Evolutionary conservation across 2,888 invertebrate genomes (phyloP).

Genomic region (Anoplius nigerrimus): DNA sequence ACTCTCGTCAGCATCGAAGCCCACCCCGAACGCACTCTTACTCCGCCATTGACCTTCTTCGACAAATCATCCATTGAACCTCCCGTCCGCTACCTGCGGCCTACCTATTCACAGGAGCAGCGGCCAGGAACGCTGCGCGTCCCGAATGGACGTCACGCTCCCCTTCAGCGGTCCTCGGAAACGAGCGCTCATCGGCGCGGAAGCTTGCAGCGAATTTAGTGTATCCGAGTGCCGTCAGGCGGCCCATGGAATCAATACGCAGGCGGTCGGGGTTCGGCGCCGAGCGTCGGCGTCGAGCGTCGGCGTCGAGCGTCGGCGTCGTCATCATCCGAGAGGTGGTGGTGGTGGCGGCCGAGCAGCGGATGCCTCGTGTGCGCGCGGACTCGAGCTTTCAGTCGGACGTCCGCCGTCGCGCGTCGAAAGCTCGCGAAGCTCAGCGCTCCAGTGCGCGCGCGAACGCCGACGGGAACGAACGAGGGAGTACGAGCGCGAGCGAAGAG

Average conservation of each 20-base stretch:
- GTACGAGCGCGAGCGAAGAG: background rate
- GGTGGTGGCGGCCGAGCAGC: slow-evolving; percentile 14
- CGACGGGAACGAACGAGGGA: background rate
- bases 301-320: background rate
- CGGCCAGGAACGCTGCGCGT: too few species aligned
- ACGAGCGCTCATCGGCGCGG: slow-evolving; percentile 22
- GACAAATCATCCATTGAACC: too few species aligned
- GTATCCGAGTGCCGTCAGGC: slow-evolving; percentile 35
- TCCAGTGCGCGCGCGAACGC: slow-evolving; percentile 6
- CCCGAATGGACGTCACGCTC: too few species aligned
- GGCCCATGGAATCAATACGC: slow-evolving; percentile 31
- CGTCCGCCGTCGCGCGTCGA: slow-evolving; percentile 58
- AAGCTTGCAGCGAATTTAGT: slow-evolving; percentile 50
- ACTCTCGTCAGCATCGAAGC: too few species aligned
- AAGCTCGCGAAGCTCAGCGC: slow-evolving; percentile 49
- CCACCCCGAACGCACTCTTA: too few species aligned
- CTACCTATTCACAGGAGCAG: too few species aligned
- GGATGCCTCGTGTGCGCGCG: slow-evolving; percentile 52
- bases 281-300: slow-evolving; percentile 4
- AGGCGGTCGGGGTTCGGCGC: slow-evolving; percentile 10
- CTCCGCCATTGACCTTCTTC: too few species aligned
- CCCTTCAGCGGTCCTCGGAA: slow-evolving; percentile 8
- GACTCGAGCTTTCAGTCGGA: slow-evolving; percentile 65
- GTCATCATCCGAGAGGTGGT: slow-evolving; percentile 20
- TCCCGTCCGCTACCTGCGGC: too few species aligned